Base-by-base conservation (phyloP, 2,888 invertebrate genomes). In the Physocephala rufipes region DNA sequence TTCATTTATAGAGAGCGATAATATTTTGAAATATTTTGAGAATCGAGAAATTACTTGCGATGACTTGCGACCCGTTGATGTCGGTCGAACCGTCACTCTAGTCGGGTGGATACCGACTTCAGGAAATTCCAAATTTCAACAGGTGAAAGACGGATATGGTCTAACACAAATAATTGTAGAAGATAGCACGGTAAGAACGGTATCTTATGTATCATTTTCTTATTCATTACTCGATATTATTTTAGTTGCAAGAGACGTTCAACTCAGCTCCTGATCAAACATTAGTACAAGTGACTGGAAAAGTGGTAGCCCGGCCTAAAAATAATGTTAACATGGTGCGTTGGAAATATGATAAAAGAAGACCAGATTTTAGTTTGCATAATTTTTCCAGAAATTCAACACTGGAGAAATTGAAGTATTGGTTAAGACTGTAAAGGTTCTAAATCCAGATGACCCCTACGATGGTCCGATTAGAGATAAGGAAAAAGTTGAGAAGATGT, bases 341-440 rank as follows among this genome's bases (percentile, higher is more conserved):
- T 43, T 19, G 1, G 21, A 5, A 30, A 51, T 26, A 45, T 36
- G 36, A 36, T 7, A 36, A 36, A 36, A 7, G 36, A 4, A 36
- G 4, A 9, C 36, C 36, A 36, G 36, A 36, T 4, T 36, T 36
- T n/a, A n/a, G n/a, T n/a, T n/a, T n/a, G n/a, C n/a, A n/a, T n/a
- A n/a, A n/a, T 9, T 49, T 36, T 68, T 71, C 53, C 69, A 86
- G 86, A 84, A 84, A 82, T 83, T 81, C 61, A 84, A 86, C 58
- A 91, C 91, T 12, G 92, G 92, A n/a, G 88, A 89, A 62, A 87
- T 92, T 59, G 92, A 92, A 83, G 86, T 91, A 0, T 76, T 85
- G 45, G 87, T 88, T 0, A 80, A 85, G 0, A 80, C 84, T 2
- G 77, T 90, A 0, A 82, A 85, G 73, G 80, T 90, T 9, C 78